Conservation (phyloP, 2,797 vertebrate genomes). For the Notolabrus celidotus region DNA sequence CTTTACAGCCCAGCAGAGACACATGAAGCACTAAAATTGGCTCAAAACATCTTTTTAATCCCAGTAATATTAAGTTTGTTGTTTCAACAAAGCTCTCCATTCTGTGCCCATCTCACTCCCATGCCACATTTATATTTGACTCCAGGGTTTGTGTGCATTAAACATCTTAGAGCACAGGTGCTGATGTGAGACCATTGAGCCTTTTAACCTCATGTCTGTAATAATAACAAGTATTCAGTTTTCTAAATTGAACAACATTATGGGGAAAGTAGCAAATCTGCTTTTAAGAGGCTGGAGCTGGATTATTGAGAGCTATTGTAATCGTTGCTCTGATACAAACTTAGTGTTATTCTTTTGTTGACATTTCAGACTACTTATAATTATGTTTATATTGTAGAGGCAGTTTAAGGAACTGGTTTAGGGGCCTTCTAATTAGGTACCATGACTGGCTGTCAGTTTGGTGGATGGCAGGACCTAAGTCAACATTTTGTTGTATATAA, state of each 20-base stretch:
- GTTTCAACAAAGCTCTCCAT: constrained; percentile 34
- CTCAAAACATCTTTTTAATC: constrained; percentile 54
- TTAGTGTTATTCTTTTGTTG: background rate
- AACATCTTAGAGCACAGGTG: constrained; percentile 56
- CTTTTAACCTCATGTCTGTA: constrained; percentile 30
- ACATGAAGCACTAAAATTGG: constrained; percentile 18
- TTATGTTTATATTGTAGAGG: too few species aligned
- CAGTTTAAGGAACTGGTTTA: background rate
- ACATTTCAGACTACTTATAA: background rate
- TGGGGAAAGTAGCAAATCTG: background rate
- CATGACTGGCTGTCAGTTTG: too few species aligned
- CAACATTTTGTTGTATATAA: too few species aligned
- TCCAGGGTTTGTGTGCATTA: constrained; percentile 57
- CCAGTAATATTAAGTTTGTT: constrained; percentile 39
- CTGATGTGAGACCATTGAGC: constrained; percentile 52
- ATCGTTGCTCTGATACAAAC: background rate
- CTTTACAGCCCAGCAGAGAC: constrained; percentile 35
- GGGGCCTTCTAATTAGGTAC: too few species aligned
- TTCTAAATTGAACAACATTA: background rate
- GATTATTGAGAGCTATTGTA: background rate
- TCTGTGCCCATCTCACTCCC: constrained; percentile 46
- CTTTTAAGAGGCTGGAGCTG: background rate
- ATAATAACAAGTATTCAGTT: constrained; percentile 18
- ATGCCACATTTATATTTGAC: constrained; percentile 63
- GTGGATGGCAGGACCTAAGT: too few species aligned